Evolutionary conservation across 2,113 vertebrate genomes (phyloP), one percentile per base, ranked within the genome.

Genomic region (Cnemophilus loriae): DNA sequence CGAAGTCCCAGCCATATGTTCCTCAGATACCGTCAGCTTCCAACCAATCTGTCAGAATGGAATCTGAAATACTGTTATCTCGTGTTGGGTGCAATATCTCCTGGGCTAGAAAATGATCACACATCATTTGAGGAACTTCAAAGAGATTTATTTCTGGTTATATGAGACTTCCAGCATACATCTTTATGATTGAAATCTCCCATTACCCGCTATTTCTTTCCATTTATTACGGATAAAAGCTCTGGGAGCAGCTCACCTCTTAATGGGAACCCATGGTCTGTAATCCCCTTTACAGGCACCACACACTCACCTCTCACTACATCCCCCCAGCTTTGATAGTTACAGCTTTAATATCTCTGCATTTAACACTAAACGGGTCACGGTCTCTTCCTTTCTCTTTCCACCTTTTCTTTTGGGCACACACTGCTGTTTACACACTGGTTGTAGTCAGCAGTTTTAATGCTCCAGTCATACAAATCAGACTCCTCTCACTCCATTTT

Each of bases 101-200:
- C 75, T 93, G 84, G 79, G 85, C 92, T 92, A 94, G 75, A 80
- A 92, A 93, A 94, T 84, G 93, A 96, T 97, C 95, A 93, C 90
- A 93, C 47, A 92, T 92, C 92, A 93, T 96, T 89, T 88, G 33
- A 96, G 83, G 89, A 93, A 94, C 87, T 93, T 93, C 95, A 96
- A 65, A 93, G 88, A 95, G 93, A 93, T 97, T 95, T 96, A 93
- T 93, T 97, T 95, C 92, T 90, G 64, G 85, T 94, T 94, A 70
- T 83, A 93, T 74, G 95, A 96, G 93, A 80, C 87, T 96, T 85
- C 75, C 95, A 93, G 89, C 82, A 55, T 86, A 89, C 65, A 93
- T 94, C 96, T 96, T 95, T 57, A 52, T 95, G 96, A 96, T 75
- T 95, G 88, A 96, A 94, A 93, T 94, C 96, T 88, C 92, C 90